Evolutionary conservation across 2,113 vertebrate species (phyloP).

Genomic region (Abramis brama): DNA sequence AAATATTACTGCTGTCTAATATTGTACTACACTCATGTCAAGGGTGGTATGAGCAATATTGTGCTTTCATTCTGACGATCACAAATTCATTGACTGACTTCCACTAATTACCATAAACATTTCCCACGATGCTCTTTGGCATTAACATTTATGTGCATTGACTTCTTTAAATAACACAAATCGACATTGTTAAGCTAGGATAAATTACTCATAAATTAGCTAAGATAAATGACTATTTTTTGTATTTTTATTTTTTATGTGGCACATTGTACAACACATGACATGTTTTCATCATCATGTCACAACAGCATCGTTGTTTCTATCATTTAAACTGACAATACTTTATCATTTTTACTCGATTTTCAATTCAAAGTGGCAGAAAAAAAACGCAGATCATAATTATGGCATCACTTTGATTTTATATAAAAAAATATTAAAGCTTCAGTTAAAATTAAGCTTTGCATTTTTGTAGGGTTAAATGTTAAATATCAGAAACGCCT

Average conservation of each 20-base stretch:
- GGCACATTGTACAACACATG: background rate
- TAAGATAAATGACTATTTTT: background rate
- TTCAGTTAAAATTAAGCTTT: background rate
- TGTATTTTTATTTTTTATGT: background rate
- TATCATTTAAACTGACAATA: background rate
- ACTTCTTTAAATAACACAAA: background rate
- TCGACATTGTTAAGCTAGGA: slow-evolving; percentile 2
- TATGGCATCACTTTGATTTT: background rate
- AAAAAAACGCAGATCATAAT: background rate
- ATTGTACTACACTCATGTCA: slow-evolving; percentile 40
- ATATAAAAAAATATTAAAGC: background rate
- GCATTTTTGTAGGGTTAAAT: background rate
- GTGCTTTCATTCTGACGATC: slow-evolving; percentile 32
- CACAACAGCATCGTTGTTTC: slow-evolving; percentile 24
- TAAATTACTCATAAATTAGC: slow-evolving; percentile 1
- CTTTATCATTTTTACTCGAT: background rate
- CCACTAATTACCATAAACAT: slow-evolving; percentile 46
- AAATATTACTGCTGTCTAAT: slow-evolving; percentile 28
- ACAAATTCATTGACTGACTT: slow-evolving; percentile 29
- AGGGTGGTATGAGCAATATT: slow-evolving; percentile 15
- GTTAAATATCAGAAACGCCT: background rate
- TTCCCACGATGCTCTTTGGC: slow-evolving; percentile 31
- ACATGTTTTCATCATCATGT: background rate
- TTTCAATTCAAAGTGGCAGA: background rate
- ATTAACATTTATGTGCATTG: slow-evolving; percentile 18